Conservation (phyloP, 2,113 vertebrate species). For the Hippocampus guttulatus region DNA sequence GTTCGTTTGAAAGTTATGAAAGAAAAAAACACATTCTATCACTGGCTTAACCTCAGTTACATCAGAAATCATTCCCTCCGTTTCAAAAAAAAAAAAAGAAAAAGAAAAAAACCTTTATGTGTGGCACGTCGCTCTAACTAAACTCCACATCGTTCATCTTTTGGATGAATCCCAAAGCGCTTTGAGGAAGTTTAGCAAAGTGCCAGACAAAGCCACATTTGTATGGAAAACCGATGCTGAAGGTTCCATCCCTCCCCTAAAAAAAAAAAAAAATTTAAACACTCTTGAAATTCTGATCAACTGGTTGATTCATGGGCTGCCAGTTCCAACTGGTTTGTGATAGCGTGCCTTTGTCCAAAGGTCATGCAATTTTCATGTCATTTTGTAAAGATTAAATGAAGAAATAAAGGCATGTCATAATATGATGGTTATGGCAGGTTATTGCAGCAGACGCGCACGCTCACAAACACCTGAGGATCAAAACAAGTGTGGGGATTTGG, state of each 20-base stretch:
- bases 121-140: neutral
- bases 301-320: constrained; percentile 27
- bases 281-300: constrained; percentile 22
- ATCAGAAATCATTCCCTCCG: too few species aligned
- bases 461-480: constrained; percentile 20
- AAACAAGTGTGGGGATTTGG: constrained; percentile 26
- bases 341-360: constrained; percentile 31
- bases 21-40: too few species aligned
- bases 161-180: neutral
- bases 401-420: too few species aligned
- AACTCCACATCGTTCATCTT: neutral
- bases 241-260: constrained; percentile 10
- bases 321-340: constrained; percentile 26
- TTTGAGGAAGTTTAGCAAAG: neutral
- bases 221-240: constrained; percentile 5
- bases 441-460: neutral
- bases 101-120: neutral
- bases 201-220: constrained; percentile 6
- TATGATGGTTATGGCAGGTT: too few species aligned
- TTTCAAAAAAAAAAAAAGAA: neutral
- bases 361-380: constrained; percentile 60
- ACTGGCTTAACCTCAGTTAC: too few species aligned
- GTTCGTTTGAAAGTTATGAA: too few species aligned
- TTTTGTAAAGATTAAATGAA: constrained; percentile 34
- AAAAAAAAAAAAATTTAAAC: constrained; percentile 1